Percentiles rank a stretch among this genome's conserved stretches.
These are phyloP conservation scores for Idaea biselata DNA, from an alignment of 2,888 invertebrate genomes.

Conservation along the genomic window DNA sequence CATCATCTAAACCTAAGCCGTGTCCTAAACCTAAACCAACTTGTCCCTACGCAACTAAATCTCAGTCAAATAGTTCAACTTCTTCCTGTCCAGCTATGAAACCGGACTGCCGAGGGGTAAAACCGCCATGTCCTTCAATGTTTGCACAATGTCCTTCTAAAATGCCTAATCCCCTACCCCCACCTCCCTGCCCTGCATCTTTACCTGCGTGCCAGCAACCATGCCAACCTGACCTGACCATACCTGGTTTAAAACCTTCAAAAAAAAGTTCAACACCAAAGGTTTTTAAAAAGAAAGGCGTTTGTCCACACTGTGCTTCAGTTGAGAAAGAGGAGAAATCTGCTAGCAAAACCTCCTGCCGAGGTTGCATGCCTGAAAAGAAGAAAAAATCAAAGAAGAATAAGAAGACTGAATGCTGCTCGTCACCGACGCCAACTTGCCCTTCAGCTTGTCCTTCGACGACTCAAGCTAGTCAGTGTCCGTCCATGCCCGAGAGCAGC, in stretches of 20 bases:
- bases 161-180: not conserved
- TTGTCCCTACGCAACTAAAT: not conserved
- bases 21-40: slow-evolving; percentile 11
- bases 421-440: not conserved
- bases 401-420: not conserved
- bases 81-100: not conserved
- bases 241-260: not conserved
- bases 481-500: not conserved
- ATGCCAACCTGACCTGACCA: not conserved
- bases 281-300: not conserved
- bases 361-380: not conserved
- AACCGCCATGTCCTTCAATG: not conserved
- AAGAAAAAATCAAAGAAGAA: not conserved
- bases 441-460: not conserved
- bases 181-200: not conserved
- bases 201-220: not conserved
- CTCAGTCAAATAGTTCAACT: not conserved
- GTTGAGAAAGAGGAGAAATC: not conserved
- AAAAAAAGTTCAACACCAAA: not conserved
- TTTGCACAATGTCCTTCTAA: not conserved
- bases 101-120: not conserved
- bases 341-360: not conserved
- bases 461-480: not conserved
- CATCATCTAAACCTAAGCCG: slow-evolving; percentile 4
- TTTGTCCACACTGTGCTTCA: not conserved